Conservation (phyloP, 2,113 vertebrate species). For the Ameiurus melas region DNA sequence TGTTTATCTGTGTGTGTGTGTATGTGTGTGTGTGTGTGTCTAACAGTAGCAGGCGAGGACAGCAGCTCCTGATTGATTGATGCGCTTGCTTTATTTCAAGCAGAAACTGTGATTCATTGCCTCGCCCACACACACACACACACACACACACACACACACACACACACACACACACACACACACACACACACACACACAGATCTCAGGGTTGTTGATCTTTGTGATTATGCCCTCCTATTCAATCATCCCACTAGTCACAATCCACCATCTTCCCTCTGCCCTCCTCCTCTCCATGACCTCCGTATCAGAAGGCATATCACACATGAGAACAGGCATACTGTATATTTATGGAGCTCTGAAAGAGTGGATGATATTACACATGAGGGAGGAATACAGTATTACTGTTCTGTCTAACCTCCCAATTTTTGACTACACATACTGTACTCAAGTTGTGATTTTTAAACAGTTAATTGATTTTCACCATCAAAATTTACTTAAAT, state of each 20-base stretch:
- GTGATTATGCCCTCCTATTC: slow-evolving; percentile 34
- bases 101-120: slow-evolving; percentile 35
- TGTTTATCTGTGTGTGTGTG: neutral
- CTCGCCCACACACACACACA: slow-evolving; percentile 23
- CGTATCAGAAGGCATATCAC: neutral
- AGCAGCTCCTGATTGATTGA: slow-evolving; percentile 41
- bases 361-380: slow-evolving; percentile 1
- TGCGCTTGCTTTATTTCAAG: slow-evolving; percentile 36
- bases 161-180: slow-evolving; percentile 15
- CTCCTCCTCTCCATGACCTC: slow-evolving; percentile 20
- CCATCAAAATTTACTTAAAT: neutral
- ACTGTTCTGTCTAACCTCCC: neutral
- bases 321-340: neutral
- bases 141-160: slow-evolving; percentile 36
- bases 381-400: neutral
- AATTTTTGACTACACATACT: neutral
- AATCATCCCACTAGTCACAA: slow-evolving; percentile 22
- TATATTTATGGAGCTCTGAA: neutral
- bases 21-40: slow-evolving; percentile 10
- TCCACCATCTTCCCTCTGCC: neutral
- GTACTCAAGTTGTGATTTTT: neutral
- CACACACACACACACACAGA: slow-evolving; percentile 28
- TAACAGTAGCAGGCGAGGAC: slow-evolving; percentile 36
- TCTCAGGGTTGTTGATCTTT: slow-evolving; percentile 31
- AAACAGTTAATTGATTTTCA: neutral